Conservation (phyloP, 2,797 vertebrate species). For the Gorsachius magnificus region DNA sequence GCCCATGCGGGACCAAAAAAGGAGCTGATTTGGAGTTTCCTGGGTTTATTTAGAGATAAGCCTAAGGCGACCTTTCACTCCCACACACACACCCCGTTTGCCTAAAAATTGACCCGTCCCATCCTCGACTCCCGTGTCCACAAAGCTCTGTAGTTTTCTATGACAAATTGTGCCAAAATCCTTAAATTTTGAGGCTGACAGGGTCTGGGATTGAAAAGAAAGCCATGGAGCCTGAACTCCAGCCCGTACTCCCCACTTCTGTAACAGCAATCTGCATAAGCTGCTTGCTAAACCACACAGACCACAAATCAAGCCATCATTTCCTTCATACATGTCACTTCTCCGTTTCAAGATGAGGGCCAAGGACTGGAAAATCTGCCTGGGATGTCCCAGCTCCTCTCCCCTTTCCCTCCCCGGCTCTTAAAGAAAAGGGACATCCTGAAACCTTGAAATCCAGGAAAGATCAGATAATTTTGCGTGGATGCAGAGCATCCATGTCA, state of each 20-base stretch:
- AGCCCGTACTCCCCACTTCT: not conserved
- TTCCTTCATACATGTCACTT: not conserved
- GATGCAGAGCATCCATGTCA: not conserved
- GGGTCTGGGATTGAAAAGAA: not conserved
- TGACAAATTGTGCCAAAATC: not conserved
- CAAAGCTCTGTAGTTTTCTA: not conserved
- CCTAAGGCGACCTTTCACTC: conserved; percentile 53
- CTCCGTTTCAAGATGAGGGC: not conserved
- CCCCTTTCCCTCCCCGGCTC: not conserved
- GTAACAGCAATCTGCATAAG: not conserved
- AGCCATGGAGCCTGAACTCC: not conserved
- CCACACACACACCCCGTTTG: not conserved
- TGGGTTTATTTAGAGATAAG: conserved; percentile 60
- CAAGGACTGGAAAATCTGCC: not conserved
- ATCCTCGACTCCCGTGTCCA: not conserved
- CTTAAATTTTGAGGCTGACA: not conserved
- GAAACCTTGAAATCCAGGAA: not conserved
- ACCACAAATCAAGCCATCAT: not conserved
- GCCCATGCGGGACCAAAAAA: not conserved
- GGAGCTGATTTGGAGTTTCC: conserved; percentile 21
- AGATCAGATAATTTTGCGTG: not conserved
- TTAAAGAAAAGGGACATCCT: not conserved
- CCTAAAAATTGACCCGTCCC: not conserved
- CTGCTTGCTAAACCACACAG: not conserved
- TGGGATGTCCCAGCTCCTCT: not conserved